Conservation (phyloP, 2,888 invertebrate species). For the Napeogenes sylphis region DNA sequence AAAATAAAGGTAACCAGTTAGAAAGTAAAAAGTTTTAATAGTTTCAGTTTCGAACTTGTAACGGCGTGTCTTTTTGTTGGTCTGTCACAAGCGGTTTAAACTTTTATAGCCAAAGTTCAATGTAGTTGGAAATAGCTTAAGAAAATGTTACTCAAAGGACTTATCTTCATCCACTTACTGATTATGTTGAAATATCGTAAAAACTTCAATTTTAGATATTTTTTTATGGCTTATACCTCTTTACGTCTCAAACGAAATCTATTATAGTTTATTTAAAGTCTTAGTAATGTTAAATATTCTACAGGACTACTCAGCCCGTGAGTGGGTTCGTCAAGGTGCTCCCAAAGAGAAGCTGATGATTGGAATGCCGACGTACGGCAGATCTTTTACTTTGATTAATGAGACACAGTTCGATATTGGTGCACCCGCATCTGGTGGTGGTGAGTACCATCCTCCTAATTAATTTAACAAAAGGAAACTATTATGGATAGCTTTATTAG, state of each 20-base stretch:
- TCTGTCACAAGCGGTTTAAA: slow-evolving; percentile 4
- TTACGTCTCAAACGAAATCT: too few relatives aligned
- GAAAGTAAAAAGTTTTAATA: slow-evolving; percentile 3
- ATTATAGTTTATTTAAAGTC: background rate
- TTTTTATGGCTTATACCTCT: too few relatives aligned
- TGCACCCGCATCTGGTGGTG: slow-evolving; percentile 93
- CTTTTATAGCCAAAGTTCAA: slow-evolving; percentile 2
- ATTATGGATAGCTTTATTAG: too few relatives aligned
- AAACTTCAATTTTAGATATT: too few relatives aligned
- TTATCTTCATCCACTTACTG: too few relatives aligned
- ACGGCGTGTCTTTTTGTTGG: slow-evolving; percentile 2
- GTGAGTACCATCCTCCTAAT: slow-evolving; percentile 52
- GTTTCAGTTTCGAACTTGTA: slow-evolving; percentile 3
- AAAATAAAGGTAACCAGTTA: slow-evolving; percentile 2
- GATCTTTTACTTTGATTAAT: slow-evolving; percentile 92
- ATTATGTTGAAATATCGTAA: too few relatives aligned
- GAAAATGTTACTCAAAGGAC: background rate
- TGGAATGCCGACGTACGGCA: slow-evolving; percentile 96
- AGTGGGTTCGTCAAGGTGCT: slow-evolving; percentile 95
- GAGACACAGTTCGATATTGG: slow-evolving; percentile 94
- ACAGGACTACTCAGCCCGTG: slow-evolving; percentile 91
- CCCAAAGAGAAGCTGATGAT: slow-evolving; percentile 96
- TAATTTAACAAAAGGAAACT: too few relatives aligned
- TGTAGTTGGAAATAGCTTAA: slow-evolving; percentile 3
- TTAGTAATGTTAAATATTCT: slow-evolving; percentile 9